Evolutionary conservation across 2,113 vertebrate genomes (phyloP).

Genomic region (Callipepla squamata): DNA sequence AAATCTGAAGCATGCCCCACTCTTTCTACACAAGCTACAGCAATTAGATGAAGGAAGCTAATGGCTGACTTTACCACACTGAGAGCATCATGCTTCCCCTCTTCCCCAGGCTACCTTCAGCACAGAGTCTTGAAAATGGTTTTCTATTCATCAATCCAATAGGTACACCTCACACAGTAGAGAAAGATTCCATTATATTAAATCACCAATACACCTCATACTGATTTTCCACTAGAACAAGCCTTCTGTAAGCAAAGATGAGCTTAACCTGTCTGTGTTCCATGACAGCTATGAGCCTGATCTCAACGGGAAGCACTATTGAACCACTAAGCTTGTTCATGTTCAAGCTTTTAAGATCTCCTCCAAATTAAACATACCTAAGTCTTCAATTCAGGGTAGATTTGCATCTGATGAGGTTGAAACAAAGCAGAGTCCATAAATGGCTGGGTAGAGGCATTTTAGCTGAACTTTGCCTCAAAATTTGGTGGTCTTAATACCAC

Average conservation of each 20-base stretch:
- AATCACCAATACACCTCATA: not conserved
- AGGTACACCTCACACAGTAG: not conserved
- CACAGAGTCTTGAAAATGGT: not conserved
- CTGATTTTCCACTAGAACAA: not conserved
- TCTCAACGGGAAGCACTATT: not conserved
- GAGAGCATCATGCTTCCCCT: not conserved
- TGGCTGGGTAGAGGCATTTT: not conserved
- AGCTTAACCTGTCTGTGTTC: not conserved
- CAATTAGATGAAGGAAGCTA: not conserved
- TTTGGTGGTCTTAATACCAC: not conserved
- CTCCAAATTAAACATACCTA: not conserved
- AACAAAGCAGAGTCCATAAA: not conserved
- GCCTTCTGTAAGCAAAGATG: not conserved
- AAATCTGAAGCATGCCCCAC: not conserved
- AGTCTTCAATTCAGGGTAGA: not conserved
- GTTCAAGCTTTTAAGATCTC: not conserved
- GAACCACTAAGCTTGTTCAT: not conserved
- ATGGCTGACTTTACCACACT: not conserved
- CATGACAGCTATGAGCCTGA: accelerated
- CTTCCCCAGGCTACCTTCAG: not conserved
- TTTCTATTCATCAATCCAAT: not conserved
- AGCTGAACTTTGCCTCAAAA: not conserved
- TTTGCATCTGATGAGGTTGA: not conserved
- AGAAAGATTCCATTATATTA: not conserved
- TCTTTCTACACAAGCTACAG: not conserved